Conservation (phyloP, 2,888 invertebrate species). For the Lacanobia wlatinum region DNA sequence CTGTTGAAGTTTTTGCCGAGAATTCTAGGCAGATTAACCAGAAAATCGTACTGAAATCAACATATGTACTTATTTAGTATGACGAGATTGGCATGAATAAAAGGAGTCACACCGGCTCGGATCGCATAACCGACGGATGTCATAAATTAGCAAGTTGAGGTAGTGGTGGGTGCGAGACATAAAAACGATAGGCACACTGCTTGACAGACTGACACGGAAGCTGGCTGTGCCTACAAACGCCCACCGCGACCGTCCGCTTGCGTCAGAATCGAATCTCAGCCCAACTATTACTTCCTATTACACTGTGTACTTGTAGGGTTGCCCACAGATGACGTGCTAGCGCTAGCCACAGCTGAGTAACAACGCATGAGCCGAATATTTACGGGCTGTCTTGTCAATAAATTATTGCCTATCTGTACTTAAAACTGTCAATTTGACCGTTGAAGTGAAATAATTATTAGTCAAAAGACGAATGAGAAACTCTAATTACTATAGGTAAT, state of each 20-base stretch:
- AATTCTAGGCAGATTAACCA: constrained; percentile 9
- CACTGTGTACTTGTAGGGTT: constrained; percentile 56
- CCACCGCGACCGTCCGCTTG: constrained; percentile 70
- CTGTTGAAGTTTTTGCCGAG: constrained; percentile 15
- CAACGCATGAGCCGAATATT: not conserved
- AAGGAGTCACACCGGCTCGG: constrained; percentile 25
- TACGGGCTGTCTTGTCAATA: not conserved
- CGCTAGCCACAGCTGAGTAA: not conserved
- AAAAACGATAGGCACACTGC: constrained; percentile 60
- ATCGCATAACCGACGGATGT: constrained; percentile 65
- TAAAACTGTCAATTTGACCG: not conserved
- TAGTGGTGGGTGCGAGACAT: constrained; percentile 67
- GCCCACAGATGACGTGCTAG: constrained; percentile 36
- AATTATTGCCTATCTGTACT: not conserved
- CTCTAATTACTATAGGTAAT: not conserved
- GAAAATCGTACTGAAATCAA: constrained; percentile 19
- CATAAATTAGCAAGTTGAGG: constrained; percentile 73
- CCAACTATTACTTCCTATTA: constrained; percentile 76
- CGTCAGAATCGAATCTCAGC: constrained; percentile 76
- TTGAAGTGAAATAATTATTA: not conserved
- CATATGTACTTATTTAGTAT: constrained; percentile 1
- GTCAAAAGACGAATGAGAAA: not conserved
- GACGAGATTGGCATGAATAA: constrained; percentile 28
- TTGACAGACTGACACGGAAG: constrained; percentile 75
- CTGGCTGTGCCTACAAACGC: constrained; percentile 68